A percentile compares a stretch with the other conserved stretches of the same genome.
These are phyloP conservation scores for Mayetiola destructor DNA, from an alignment of 2,888 invertebrate species.

Conservation along the genomic window DNA sequence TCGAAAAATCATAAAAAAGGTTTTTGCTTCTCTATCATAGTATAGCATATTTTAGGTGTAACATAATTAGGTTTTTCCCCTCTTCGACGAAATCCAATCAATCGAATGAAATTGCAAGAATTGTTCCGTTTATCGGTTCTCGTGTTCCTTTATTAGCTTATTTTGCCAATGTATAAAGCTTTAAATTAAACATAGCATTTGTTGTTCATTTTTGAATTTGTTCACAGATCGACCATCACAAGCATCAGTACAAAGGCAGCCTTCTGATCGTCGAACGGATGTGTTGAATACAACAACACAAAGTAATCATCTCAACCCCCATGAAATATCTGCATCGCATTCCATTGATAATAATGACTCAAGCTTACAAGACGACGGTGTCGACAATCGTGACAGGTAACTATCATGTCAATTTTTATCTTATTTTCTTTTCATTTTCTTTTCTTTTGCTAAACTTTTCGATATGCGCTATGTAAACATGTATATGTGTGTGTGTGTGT, in stretches of 20 bases:
- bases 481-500: neutral
- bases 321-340: slow-evolving; percentile 24
- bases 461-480: neutral
- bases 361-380: slow-evolving; percentile 28
- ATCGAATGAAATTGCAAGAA: no score
- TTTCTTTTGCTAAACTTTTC: neutral
- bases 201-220: no score
- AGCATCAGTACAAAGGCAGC: slow-evolving; percentile 32
- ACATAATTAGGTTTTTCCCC: no score
- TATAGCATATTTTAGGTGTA: no score
- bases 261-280: slow-evolving; percentile 34
- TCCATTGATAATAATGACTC: slow-evolving; percentile 25
- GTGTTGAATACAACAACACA: slow-evolving; percentile 25
- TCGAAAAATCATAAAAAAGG: no score
- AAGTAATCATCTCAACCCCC: slow-evolving; percentile 17
- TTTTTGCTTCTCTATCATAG: no score
- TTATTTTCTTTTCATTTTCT: neutral
- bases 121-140: no score
- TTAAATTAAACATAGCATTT: no score
- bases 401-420: neutral
- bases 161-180: no score
- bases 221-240: slow-evolving; percentile 31
- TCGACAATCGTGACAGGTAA: slow-evolving; percentile 24
- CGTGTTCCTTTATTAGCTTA: no score
- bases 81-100: no score